Evolutionary conservation across 2,888 invertebrate genomes (phyloP).

Genomic region (Pherbina coryleti): DNA sequence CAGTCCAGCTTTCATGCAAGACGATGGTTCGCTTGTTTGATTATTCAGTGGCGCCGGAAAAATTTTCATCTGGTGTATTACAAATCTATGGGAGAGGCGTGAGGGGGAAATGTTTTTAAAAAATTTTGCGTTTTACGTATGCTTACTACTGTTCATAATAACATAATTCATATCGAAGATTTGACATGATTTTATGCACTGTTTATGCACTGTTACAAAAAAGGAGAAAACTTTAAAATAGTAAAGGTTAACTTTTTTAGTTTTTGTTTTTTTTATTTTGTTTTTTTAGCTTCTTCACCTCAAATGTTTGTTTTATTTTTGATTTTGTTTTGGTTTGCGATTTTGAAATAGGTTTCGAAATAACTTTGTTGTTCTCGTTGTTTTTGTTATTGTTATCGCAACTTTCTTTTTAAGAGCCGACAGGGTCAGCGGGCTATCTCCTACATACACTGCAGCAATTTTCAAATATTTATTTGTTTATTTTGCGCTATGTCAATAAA

Average conservation of each 20-base stretch:
- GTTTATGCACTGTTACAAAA: constrained; percentile 22
- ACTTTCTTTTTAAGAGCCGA: background rate
- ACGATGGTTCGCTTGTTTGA: too few relatives aligned
- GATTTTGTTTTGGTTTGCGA: constrained; percentile 14
- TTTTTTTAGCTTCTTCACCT: background rate
- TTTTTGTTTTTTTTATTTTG: background rate
- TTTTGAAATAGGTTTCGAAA: background rate
- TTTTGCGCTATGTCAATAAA: background rate
- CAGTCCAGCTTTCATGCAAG: too few relatives aligned
- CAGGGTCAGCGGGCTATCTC: constrained; percentile 20
- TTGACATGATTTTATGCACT: too few relatives aligned
- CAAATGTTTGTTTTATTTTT: background rate
- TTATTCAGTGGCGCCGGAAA: too few relatives aligned
- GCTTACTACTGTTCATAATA: too few relatives aligned
- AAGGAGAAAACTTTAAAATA: background rate
- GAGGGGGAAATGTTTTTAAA: too few relatives aligned
- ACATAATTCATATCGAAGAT: too few relatives aligned
- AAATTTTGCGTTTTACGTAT: too few relatives aligned
- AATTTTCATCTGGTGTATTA: too few relatives aligned
- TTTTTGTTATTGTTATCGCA: background rate
- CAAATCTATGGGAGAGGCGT: too few relatives aligned
- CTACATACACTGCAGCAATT: background rate
- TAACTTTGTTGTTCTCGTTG: background rate
- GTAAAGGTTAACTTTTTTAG: too few relatives aligned
- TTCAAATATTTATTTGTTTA: background rate